phyloP scores from a whole-genome alignment of 1,140 invertebrate genomes.

The Euura lappo region DNA sequence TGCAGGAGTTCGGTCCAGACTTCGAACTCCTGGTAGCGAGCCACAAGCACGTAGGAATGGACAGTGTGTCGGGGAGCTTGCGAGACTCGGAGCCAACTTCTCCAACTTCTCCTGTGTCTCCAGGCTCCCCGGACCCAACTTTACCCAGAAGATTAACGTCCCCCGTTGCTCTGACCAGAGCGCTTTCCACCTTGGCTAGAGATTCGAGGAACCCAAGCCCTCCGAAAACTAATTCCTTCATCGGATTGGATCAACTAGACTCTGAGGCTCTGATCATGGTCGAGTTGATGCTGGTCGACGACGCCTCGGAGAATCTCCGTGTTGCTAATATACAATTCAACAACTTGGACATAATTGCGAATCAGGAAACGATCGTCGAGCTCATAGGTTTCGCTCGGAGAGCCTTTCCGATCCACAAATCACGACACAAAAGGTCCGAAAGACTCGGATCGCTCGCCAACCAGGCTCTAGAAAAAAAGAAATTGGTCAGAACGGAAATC shows the following conservation, averaged over 20 bases:
- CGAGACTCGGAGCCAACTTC: conserved; percentile 90
- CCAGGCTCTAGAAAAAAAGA: conserved; percentile 40
- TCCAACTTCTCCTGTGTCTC: conserved; percentile 75
- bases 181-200: conserved; percentile 58
- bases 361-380: conserved; percentile 95
- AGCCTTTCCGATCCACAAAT: conserved; percentile 66
- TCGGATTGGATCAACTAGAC: conserved; percentile 63
- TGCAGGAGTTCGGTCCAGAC: conserved; percentile 93
- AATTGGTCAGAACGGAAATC: conserved; percentile 70
- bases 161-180: conserved; percentile 66
- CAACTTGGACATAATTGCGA: conserved; percentile 94
- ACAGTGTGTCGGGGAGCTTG: conserved; percentile 91
- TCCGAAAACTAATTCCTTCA: conserved; percentile 43
- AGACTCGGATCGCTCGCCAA: conserved; percentile 46
- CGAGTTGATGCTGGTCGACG: conserved; percentile 78
- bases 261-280: conserved; percentile 85
- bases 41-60: conserved; percentile 93
- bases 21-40: conserved; percentile 94
- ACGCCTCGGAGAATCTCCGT: conserved; percentile 68
- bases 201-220: conserved; percentile 45
- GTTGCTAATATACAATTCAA: conserved; percentile 91
- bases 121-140: conserved; percentile 68
- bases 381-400: conserved; percentile 85
- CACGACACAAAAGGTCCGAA: conserved; percentile 36
- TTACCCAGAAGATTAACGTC: conserved; percentile 57